These are phyloP conservation scores for Heliothis virescens DNA, from an alignment of 1,140 invertebrate genomes.

Conservation along the genomic window DNA sequence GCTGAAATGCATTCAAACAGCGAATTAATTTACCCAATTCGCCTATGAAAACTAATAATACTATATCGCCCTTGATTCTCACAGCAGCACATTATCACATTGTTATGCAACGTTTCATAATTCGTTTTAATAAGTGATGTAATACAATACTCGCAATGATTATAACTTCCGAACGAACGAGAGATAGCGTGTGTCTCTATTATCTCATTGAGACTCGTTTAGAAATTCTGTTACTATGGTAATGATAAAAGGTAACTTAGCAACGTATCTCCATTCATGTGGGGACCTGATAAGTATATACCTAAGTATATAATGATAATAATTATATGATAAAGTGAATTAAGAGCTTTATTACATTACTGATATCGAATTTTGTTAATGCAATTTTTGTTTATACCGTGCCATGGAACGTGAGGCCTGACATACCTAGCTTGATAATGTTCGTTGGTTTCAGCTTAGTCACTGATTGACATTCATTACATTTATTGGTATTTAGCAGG, in stretches of 20 bases:
- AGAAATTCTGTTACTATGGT: background rate
- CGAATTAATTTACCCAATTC: too few species aligned
- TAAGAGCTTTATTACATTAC: too few species aligned
- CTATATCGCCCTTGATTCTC: background rate
- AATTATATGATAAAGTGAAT: too few species aligned
- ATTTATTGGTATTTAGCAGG: too few species aligned
- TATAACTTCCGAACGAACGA: background rate
- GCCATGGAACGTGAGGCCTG: too few species aligned
- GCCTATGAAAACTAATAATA: background rate
- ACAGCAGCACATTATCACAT: background rate
- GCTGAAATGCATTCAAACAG: too few species aligned
- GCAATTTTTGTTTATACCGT: too few species aligned
- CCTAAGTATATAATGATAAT: background rate
- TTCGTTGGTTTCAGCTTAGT: too few species aligned
- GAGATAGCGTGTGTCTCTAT: background rate
- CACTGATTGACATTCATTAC: too few species aligned
- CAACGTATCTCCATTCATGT: background rate
- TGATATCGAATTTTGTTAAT: too few species aligned
- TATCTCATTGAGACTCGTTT: background rate
- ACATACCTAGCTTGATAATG: too few species aligned
- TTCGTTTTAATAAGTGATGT: background rate
- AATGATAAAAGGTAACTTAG: background rate
- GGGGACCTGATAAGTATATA: background rate
- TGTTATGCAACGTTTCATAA: background rate
- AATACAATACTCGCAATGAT: background rate